Percentiles rank a stretch among this genome's conserved stretches.
These are phyloP conservation scores for Triplophysa yarkandensis DNA, from an alignment of 2,797 vertebrate species.

Conservation along the genomic window DNA sequence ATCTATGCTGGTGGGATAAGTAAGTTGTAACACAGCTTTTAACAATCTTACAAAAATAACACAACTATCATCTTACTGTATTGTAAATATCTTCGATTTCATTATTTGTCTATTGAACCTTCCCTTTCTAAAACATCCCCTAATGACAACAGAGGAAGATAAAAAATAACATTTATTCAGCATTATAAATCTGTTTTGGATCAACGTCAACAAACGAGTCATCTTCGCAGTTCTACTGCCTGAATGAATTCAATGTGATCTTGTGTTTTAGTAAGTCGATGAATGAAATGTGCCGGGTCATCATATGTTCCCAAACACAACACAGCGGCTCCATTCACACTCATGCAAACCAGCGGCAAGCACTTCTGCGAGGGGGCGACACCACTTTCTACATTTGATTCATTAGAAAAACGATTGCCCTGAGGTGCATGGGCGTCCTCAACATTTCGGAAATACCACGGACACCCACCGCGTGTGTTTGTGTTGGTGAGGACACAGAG, in stretches of 20 bases:
- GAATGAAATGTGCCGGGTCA: constrained; percentile 17
- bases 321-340: constrained; percentile 56
- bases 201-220: background rate
- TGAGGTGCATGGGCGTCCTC: constrained; percentile 46
- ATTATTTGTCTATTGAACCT: constrained; percentile 30
- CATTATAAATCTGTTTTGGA: background rate
- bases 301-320: constrained; percentile 48
- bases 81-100: background rate
- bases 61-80: background rate
- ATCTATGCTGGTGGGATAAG: too few species aligned
- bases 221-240: background rate
- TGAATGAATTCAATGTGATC: background rate
- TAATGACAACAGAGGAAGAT: background rate
- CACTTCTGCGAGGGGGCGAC: constrained; percentile 16
- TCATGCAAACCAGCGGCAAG: constrained; percentile 30
- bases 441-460: constrained; percentile 58
- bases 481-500: constrained; percentile 38
- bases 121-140: background rate
- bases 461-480: constrained; percentile 53
- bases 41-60: background rate
- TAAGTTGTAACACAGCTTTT: background rate
- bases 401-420: constrained; percentile 53
- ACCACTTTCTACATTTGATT: constrained; percentile 33
- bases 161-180: background rate
- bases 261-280: background rate